These are phyloP conservation scores for Microtus ochrogaster DNA, from an alignment of 2,113 vertebrate species.

Conservation along the genomic window DNA sequence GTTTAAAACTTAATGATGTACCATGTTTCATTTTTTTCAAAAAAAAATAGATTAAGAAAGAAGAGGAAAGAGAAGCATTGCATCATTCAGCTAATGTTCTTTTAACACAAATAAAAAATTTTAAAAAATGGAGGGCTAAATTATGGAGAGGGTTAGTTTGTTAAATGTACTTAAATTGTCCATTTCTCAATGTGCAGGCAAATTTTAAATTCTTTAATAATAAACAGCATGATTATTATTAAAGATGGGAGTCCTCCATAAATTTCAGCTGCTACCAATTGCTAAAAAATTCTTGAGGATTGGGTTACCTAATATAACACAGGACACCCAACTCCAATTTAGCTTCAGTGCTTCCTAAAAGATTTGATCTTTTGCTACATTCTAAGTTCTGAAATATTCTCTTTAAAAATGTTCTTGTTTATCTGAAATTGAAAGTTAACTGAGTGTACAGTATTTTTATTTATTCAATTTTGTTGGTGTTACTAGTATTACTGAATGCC, in stretches of 20 bases:
- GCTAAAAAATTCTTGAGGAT: not conserved
- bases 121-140: not conserved
- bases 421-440: conserved; percentile 27
- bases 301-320: not conserved
- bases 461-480: not conserved
- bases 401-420: not conserved
- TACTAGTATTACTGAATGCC: not conserved
- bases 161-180: not conserved
- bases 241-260: not conserved
- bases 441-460: not conserved
- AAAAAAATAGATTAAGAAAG: not conserved
- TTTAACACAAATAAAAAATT: not conserved
- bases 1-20: not conserved
- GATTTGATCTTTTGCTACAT: not conserved
- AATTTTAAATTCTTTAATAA: conserved; percentile 5
- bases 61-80: not conserved
- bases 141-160: not conserved
- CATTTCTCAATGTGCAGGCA: not conserved
- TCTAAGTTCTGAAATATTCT: not conserved
- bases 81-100: not conserved
- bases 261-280: not conserved
- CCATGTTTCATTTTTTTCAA: not conserved
- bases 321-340: not conserved
- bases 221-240: not conserved
- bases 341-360: conserved; percentile 10